These are phyloP conservation scores for Polydrusus pterygomalis DNA, from an alignment of 2,888 invertebrate species.

Conservation along the genomic window DNA sequence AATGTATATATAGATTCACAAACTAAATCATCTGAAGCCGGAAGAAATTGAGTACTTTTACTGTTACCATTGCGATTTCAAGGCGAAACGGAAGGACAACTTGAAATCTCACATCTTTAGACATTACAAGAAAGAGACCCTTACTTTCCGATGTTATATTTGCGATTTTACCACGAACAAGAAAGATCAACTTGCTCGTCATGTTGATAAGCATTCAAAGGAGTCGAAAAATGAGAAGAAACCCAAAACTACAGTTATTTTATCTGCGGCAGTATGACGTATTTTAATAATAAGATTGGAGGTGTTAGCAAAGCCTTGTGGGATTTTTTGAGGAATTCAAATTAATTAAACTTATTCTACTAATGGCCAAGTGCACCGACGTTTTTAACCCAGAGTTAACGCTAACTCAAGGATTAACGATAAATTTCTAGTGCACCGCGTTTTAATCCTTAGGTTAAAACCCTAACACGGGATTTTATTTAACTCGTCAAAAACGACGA, in stretches of 20 bases:
- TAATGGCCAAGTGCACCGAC: too few relatives aligned
- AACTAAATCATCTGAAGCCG: constrained; percentile 23
- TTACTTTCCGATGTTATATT: constrained; percentile 7
- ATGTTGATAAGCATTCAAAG: neutral
- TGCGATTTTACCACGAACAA: constrained; percentile 26
- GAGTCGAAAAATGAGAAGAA: neutral
- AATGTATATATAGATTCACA: constrained; percentile 20
- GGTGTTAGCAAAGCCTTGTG: too few relatives aligned
- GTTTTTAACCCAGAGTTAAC: too few relatives aligned
- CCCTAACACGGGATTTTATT: too few relatives aligned
- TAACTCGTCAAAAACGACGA: too few relatives aligned
- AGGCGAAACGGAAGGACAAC: constrained; percentile 22
- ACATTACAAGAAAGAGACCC: neutral
- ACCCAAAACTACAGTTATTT: neutral
- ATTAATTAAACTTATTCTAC: too few relatives aligned
- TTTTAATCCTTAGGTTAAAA: too few relatives aligned
- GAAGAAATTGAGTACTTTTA: constrained; percentile 25
- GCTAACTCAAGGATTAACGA: too few relatives aligned
- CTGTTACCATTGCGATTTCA: constrained; percentile 32
- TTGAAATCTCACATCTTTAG: constrained; percentile 15
- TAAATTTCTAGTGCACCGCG: too few relatives aligned
- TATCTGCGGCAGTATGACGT: too few relatives aligned
- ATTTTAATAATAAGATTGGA: too few relatives aligned
- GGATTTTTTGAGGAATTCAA: too few relatives aligned
- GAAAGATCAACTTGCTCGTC: neutral